These are phyloP conservation scores for Drosophila greeni DNA, from an alignment of 2,888 invertebrate genomes.

Conservation along the genomic window DNA sequence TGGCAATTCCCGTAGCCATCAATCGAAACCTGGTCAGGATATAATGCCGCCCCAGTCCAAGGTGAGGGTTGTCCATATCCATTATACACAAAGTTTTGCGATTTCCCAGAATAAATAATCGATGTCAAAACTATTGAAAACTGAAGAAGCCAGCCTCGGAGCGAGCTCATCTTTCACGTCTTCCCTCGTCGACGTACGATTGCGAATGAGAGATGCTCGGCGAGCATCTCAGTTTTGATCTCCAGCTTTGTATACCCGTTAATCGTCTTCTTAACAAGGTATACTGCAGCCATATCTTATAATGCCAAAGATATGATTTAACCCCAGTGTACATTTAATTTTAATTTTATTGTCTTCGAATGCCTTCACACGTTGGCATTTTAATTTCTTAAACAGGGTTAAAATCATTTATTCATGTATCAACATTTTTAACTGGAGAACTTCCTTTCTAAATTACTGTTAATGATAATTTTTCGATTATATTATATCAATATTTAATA, in stretches of 20 bases:
- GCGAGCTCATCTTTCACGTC: slow-evolving; percentile 11
- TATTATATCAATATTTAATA: neutral
- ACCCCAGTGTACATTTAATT: neutral
- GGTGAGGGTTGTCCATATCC: neutral
- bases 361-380: neutral
- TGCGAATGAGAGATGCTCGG: slow-evolving; percentile 19
- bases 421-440: no score
- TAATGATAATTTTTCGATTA: neutral
- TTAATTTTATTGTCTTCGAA: neutral
- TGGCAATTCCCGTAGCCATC: slow-evolving; percentile 35
- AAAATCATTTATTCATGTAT: neutral
- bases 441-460: neutral
- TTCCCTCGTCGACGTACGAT: slow-evolving; percentile 3
- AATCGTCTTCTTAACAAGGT: neutral
- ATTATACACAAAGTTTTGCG: neutral
- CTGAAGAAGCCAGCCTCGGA: neutral
- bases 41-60: neutral
- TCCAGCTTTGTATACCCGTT: neutral
- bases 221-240: slow-evolving; percentile 3
- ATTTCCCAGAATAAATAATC: neutral
- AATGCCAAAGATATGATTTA: no score
- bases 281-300: no score
- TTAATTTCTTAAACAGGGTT: neutral
- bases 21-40: slow-evolving; percentile 13
- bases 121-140: neutral